Evolutionary conservation across 2,113 vertebrate genomes (phyloP).

Genomic region (Diphyllodes magnificus): DNA sequence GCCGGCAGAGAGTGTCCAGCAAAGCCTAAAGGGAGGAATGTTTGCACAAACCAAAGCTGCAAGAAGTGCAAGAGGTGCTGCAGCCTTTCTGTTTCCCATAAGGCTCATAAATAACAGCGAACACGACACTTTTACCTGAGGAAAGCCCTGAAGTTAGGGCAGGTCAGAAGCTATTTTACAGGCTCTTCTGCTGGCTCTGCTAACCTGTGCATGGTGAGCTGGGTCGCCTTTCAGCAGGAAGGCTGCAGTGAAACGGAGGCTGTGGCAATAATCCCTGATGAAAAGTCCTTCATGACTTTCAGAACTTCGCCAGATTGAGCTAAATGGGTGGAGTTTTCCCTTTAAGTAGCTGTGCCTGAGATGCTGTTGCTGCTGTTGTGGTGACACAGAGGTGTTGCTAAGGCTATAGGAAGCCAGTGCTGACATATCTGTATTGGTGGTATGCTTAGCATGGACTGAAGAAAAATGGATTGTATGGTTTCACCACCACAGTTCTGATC

Average conservation of each 20-base stretch:
- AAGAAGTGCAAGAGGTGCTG: neutral
- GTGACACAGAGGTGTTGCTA: neutral
- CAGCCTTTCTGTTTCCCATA: neutral
- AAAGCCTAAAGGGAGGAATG: neutral
- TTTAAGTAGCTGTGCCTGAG: neutral
- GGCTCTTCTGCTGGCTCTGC: neutral
- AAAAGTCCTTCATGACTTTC: neutral
- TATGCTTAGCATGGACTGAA: neutral
- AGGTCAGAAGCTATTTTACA: neutral
- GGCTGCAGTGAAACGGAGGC: neutral
- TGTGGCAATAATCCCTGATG: neutral
- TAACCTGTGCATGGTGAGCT: neutral
- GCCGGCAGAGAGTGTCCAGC: neutral
- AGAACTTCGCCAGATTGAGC: neutral
- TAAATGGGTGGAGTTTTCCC: slow-evolving; percentile 29
- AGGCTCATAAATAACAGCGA: neutral
- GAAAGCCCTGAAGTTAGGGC: neutral
- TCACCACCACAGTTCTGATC: neutral
- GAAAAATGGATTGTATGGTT: accelerated
- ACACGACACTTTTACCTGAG: accelerated
- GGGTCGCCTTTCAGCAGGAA: neutral
- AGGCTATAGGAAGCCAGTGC: neutral
- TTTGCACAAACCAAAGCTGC: neutral
- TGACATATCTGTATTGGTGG: neutral
- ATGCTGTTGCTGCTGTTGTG: neutral